Base-by-base conservation (phyloP, 2,113 vertebrate species). In the Eclectus roratus region DNA sequence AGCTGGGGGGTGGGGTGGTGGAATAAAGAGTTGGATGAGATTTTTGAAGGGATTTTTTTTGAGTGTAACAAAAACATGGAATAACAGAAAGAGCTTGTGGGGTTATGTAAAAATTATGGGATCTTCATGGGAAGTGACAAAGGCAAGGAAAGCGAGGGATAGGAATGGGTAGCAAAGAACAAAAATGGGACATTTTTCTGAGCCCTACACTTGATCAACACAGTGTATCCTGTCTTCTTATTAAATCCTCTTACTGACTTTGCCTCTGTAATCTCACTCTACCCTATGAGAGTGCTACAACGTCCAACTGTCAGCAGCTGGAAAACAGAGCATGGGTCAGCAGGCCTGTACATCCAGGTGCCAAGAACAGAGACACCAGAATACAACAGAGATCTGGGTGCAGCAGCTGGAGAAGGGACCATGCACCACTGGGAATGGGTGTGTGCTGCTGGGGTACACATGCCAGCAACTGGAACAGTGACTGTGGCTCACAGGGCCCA, bases 391-490 rank as follows among this genome's bases (percentile, higher is more conserved):
- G n/a, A 55, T 44, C 16, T 47, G 17, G 35, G 10, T 35, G 17
- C 50, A 89, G 49, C 29, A 85, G 25, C 33, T 14, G 19, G 2
- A 25, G 17, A 87, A 69, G 6, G 5, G 17, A 55, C 58, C 17
- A 35, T 5, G 8, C 11, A 15, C 12, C 56, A 5, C 1, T 29
- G 31, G 37, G 28, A 63, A 28, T 0, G 5, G 13, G 5, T 29
- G 16, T 24, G 19, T 43, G 52, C 52, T 80, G 39, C 24, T 44
- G 16, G 7, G 5, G 18, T 77, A 43, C 68, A n/a, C 53, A 16
- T 6, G 3, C 5, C 72, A 72, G 39, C 43, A 80, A 18, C 12
- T 53, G 58, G 53, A 83, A 43, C 17, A 53, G 9, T 10, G 13
- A 43, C 29, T 47, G 41, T 66, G 33, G 37, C 15, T 63, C 27